Evolutionary conservation across 2,797 vertebrate genomes (phyloP).

Genomic region (Neosilurus mollespiculum): DNA sequence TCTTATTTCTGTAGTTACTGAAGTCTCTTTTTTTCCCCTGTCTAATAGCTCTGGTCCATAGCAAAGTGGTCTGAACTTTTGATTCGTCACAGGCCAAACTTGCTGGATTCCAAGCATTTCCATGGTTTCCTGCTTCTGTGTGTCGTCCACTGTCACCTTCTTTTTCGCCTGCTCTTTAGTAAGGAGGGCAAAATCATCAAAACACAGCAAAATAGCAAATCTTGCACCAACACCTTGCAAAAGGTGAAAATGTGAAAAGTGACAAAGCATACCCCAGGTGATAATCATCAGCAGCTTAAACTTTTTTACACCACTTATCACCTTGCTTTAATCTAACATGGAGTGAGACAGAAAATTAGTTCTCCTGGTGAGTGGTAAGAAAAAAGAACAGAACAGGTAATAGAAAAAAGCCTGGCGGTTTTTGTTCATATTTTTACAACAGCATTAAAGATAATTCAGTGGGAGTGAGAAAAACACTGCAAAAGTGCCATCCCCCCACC

Average conservation of each 20-base stretch:
- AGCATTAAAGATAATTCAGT: neutral
- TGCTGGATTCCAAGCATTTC: conserved; percentile 69
- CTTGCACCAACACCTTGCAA: conserved; percentile 13
- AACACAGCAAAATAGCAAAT: neutral
- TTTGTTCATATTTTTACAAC: neutral
- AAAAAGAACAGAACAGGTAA: neutral
- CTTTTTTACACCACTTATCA: conserved; percentile 20
- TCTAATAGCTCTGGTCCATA: conserved; percentile 48
- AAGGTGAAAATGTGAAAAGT: conserved; percentile 25
- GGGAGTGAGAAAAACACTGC: neutral
- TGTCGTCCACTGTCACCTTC: conserved; percentile 63
- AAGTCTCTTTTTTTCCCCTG: conserved; percentile 52
- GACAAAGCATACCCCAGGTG: neutral
- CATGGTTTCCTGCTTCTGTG: conserved; percentile 66
- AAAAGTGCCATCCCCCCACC: neutral
- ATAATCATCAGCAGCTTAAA: conserved; percentile 7
- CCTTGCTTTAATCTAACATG: neutral
- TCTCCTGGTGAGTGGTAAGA: neutral
- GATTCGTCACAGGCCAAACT: conserved; percentile 68
- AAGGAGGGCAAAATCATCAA: neutral
- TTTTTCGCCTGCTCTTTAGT: conserved; percentile 51
- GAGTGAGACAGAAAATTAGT: neutral
- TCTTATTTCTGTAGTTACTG: conserved; percentile 48
- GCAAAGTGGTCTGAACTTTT: conserved; percentile 63
- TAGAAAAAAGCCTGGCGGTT: neutral